phyloP scores from a whole-genome alignment of 2,113 vertebrate species.

The Cynopterus brachyotis region DNA sequence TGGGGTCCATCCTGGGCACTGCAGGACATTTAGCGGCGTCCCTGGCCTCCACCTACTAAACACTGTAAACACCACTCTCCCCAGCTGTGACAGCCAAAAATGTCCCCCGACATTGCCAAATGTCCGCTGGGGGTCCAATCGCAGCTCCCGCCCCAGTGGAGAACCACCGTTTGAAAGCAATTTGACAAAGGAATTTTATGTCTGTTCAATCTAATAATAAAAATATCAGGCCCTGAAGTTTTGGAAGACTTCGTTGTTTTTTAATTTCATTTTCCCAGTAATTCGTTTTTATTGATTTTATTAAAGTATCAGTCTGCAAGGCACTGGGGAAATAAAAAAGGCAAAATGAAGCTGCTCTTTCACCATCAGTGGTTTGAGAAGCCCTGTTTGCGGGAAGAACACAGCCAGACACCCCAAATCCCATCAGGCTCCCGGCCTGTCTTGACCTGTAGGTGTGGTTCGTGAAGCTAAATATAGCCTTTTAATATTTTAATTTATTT shows the following conservation, averaged over 20 bases:
- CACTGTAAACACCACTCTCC: neutral
- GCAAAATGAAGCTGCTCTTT: neutral
- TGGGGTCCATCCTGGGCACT: neutral
- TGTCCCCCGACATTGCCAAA: neutral
- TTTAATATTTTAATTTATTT: neutral
- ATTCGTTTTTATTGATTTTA: slow-evolving; percentile 62
- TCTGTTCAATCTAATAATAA: neutral
- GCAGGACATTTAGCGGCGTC: neutral
- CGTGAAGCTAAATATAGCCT: neutral
- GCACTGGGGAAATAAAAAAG: neutral
- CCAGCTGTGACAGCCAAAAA: neutral
- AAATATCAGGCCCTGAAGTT: slow-evolving; percentile 44
- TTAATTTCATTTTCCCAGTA: slow-evolving; percentile 52
- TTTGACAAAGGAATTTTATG: neutral
- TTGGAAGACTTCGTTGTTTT: neutral
- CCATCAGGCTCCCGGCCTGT: neutral
- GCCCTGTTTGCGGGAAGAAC: neutral
- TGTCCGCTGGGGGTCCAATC: neutral
- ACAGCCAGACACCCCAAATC: neutral
- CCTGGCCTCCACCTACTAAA: neutral
- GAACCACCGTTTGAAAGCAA: neutral
- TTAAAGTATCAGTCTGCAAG: neutral
- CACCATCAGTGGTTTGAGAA: neutral
- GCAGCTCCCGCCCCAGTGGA: neutral
- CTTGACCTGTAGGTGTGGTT: neutral